Conservation (phyloP, 2,113 vertebrate species). For the Gavia stellata region DNA sequence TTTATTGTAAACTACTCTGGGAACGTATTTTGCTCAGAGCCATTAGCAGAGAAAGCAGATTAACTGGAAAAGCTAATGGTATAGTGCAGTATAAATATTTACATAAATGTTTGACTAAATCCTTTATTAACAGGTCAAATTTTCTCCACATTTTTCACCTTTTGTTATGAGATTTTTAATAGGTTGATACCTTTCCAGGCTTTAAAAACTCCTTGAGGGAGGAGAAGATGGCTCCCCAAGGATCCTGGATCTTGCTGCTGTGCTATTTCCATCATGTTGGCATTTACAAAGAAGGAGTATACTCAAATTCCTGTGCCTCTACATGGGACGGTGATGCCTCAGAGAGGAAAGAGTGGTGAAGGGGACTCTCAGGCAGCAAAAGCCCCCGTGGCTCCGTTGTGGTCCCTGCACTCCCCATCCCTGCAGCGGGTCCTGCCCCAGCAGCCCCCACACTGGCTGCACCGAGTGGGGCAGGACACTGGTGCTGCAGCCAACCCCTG, state of each 20-base stretch:
- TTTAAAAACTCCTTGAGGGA: not conserved
- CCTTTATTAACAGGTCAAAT: constrained; percentile 45
- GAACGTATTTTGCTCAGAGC: constrained; percentile 40
- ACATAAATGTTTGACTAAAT: constrained; percentile 21
- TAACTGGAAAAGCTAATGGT: constrained; percentile 40
- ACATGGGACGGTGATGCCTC: fast-evolving
- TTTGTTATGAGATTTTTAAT: constrained; percentile 22
- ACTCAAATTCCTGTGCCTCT: not conserved
- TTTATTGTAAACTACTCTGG: constrained; percentile 41
- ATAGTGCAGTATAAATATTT: constrained; percentile 48
- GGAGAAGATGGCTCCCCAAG: not conserved
- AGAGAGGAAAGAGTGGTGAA: not conserved
- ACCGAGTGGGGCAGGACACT: fast-evolving
- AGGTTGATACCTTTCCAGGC: not conserved
- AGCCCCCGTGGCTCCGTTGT: fast-evolving
- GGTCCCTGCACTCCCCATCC: not conserved
- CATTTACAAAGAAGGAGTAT: not conserved
- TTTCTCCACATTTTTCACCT: not conserved
- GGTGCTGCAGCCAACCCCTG: fast-evolving
- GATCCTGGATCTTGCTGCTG: fast-evolving
- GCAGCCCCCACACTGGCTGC: not conserved
- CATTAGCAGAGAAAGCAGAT: constrained; percentile 55
- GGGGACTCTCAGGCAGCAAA: not conserved
- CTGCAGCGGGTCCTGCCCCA: not conserved
- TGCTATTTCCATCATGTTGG: not conserved